Evolutionary conservation across 2,888 invertebrate genomes (phyloP).

Genomic region (Tetropium fuscum): DNA sequence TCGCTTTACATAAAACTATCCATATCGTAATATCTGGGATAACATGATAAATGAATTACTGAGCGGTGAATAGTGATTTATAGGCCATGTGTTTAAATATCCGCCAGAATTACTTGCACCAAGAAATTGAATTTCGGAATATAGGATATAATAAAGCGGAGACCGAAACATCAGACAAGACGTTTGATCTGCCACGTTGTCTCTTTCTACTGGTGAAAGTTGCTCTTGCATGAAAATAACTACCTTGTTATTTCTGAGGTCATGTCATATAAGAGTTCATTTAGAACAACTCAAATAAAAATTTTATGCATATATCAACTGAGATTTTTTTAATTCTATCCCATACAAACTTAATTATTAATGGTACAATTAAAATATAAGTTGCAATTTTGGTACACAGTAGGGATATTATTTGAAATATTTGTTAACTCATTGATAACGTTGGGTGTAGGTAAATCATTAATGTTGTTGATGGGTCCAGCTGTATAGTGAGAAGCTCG

Average conservation of each 20-base stretch:
- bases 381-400: not conserved
- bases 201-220: not conserved
- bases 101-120: constrained; percentile 38
- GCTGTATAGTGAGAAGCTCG: too few relatives aligned
- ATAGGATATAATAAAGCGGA: constrained; percentile 9
- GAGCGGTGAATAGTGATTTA: constrained; percentile 30
- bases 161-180: not conserved
- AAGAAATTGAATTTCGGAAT: constrained; percentile 40
- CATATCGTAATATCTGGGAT: constrained; percentile 31
- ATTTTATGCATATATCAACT: not conserved
- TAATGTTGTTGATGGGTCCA: too few relatives aligned
- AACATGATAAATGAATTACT: constrained; percentile 32
- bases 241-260: constrained; percentile 15
- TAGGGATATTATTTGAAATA: not conserved
- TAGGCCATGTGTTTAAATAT: constrained; percentile 31
- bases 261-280: not conserved
- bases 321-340: too few relatives aligned
- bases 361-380: not conserved
- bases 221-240: constrained; percentile 23
- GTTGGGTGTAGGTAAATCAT: too few relatives aligned
- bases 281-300: not conserved
- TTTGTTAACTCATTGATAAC: too few relatives aligned
- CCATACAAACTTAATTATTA: too few relatives aligned
- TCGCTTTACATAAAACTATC: constrained; percentile 36
- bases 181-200: constrained; percentile 5